Conservation (phyloP, 37 sponge, comb jelly and placozoan genomes). For the Bolinopsis microptera region DNA sequence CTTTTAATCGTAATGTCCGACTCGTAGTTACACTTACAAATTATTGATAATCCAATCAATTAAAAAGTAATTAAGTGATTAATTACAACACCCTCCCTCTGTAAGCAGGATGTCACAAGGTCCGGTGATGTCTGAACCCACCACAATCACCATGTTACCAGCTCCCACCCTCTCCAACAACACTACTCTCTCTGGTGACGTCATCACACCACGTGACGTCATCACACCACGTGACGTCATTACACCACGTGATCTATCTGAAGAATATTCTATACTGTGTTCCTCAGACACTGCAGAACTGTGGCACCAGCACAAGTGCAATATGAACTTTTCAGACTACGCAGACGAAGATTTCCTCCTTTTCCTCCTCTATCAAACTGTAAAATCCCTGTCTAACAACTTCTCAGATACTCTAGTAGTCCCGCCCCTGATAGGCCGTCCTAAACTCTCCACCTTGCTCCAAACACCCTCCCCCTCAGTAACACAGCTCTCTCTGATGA, state of each 20-base stretch:
- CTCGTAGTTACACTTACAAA: no score
- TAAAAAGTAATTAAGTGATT: no score
- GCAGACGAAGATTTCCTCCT: slow-evolving; percentile 4
- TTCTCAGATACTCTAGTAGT: not conserved
- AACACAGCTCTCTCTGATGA: not conserved
- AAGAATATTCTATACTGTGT: not conserved
- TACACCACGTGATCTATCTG: not conserved
- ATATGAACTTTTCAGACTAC: not conserved
- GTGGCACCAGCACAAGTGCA: slow-evolving; percentile 10
- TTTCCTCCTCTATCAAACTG: slow-evolving; percentile 35
- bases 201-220: slow-evolving; percentile 48
- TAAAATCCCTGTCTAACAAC: not conserved
- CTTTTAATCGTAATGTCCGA: no score
- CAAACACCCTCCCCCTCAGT: not conserved
- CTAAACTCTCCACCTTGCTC: not conserved
- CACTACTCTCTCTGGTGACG: no score
- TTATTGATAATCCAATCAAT: no score
- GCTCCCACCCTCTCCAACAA: not conserved
- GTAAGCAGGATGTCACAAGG: not conserved
- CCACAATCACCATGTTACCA: not conserved
- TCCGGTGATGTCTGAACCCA: no score
- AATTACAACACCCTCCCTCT: no score
- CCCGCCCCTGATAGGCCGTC: not conserved
- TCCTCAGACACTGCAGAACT: not conserved
- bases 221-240: slow-evolving; percentile 34